These are phyloP conservation scores for Yponomeuta sedellus DNA, from an alignment of 2,888 invertebrate species.

Conservation along the genomic window DNA sequence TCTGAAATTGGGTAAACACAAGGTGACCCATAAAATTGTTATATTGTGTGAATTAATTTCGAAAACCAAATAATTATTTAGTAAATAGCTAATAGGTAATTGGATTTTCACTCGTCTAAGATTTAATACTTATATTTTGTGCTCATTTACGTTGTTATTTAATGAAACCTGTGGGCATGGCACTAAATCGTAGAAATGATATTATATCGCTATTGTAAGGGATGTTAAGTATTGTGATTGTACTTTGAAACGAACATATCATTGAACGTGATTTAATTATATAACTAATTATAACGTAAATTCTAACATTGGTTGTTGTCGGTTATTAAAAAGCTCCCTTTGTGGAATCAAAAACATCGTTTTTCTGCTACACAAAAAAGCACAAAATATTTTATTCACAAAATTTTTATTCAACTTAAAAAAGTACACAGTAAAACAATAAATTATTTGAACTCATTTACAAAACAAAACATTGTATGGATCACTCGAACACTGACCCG, in stretches of 20 bases:
- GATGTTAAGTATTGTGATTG: conserved; percentile 34
- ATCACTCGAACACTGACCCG: too few species aligned
- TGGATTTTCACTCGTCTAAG: too few species aligned
- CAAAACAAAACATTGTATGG: too few species aligned
- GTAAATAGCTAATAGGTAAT: too few species aligned
- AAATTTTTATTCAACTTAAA: neutral
- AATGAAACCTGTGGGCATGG: neutral
- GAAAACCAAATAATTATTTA: too few species aligned
- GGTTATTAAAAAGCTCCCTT: conserved; percentile 23
- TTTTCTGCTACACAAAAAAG: neutral
- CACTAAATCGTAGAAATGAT: neutral
- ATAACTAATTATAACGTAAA: conserved; percentile 1
- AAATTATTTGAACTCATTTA: too few species aligned
- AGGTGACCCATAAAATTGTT: neutral
- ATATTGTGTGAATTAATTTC: neutral
- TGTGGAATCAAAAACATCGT: neutral
- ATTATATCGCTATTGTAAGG: neutral
- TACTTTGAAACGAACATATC: conserved; percentile 57
- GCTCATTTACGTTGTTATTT: neutral
- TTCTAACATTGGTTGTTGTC: conserved; percentile 31
- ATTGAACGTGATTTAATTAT: conserved; percentile 46
- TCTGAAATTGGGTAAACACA: neutral
- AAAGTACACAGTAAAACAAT: too few species aligned
- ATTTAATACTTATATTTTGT: too few species aligned
- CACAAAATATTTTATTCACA: neutral